These are phyloP conservation scores for Elephantulus edwardii DNA, from an alignment of 2,113 vertebrate genomes.

Conservation along the genomic window DNA sequence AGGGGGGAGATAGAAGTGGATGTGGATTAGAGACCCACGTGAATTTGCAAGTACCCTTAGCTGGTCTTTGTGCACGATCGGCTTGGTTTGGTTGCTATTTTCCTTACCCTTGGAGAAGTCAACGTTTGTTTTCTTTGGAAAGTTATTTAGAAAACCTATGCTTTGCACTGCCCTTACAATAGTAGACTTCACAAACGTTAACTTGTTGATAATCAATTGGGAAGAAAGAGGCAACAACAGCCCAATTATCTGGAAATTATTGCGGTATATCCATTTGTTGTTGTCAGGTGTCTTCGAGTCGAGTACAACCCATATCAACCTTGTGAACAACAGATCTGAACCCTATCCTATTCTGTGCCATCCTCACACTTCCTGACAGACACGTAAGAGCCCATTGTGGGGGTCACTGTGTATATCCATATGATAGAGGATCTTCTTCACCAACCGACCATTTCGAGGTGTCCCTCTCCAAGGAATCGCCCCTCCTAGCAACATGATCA, in stretches of 20 bases:
- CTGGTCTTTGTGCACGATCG: not conserved
- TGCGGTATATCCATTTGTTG: not conserved
- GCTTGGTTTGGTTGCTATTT: not conserved
- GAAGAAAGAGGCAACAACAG: not conserved
- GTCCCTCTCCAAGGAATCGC: too few relatives aligned
- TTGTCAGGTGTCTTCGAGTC: too few relatives aligned
- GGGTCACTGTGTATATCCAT: too few relatives aligned
- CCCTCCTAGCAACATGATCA: too few relatives aligned
- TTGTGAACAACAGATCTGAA: too few relatives aligned
- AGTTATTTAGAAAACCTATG: conserved; percentile 28
- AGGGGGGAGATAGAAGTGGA: conserved; percentile 18
- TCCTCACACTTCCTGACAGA: too few relatives aligned
- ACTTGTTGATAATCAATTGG: conserved; percentile 44
- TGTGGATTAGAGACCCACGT: conserved; percentile 39
- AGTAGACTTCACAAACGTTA: not conserved
- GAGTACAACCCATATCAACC: too few relatives aligned
- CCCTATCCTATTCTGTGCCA: too few relatives aligned
- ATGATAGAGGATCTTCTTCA: too few relatives aligned
- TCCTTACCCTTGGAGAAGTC: not conserved
- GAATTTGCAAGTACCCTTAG: conserved; percentile 31
- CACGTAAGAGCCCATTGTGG: too few relatives aligned
- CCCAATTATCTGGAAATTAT: not conserved
- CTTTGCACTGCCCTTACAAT: conserved; percentile 34
- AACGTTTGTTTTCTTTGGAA: conserved; percentile 39
- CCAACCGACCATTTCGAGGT: too few relatives aligned